Percentiles rank a stretch among this genome's conserved stretches.
These are phyloP conservation scores for Antechinus stuartii DNA, from an alignment of 2,113 vertebrate species.

Conservation along the genomic window DNA sequence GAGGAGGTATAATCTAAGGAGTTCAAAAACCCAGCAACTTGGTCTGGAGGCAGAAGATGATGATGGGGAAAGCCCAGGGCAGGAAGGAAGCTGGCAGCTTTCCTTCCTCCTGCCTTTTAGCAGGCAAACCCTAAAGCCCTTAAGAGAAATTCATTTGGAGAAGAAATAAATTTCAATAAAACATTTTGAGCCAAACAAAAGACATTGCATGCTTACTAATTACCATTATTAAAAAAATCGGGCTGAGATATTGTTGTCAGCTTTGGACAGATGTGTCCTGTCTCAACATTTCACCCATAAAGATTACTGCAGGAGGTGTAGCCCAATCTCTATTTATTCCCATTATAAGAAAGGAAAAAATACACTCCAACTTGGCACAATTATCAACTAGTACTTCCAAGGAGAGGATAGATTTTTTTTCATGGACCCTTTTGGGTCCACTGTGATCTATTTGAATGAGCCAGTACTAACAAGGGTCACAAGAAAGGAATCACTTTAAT, in stretches of 20 bases:
- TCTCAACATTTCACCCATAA: slow-evolving; percentile 26
- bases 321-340: slow-evolving; percentile 14
- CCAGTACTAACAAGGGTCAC: slow-evolving; percentile 45
- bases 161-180: slow-evolving; percentile 39
- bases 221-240: not conserved
- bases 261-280: slow-evolving; percentile 31
- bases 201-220: slow-evolving; percentile 1
- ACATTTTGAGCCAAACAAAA: slow-evolving; percentile 24
- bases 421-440: slow-evolving; percentile 16
- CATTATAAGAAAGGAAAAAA: slow-evolving; percentile 5
- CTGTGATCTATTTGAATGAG: slow-evolving; percentile 52
- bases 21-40: no score
- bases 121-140: not conserved
- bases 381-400: slow-evolving; percentile 38
- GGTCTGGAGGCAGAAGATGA: no score
- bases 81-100: no score
- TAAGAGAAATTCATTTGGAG: not conserved
- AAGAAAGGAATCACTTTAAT: slow-evolving; percentile 51
- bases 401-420: slow-evolving; percentile 50
- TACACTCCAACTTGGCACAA: slow-evolving; percentile 17
- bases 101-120: no score
- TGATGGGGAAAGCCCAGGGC: no score
- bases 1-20: not conserved
- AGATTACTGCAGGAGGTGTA: not conserved
- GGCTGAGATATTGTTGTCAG: slow-evolving; percentile 3